Base-by-base conservation (phyloP, 2,797 vertebrate species). In the Triplophysa bombifrons region DNA sequence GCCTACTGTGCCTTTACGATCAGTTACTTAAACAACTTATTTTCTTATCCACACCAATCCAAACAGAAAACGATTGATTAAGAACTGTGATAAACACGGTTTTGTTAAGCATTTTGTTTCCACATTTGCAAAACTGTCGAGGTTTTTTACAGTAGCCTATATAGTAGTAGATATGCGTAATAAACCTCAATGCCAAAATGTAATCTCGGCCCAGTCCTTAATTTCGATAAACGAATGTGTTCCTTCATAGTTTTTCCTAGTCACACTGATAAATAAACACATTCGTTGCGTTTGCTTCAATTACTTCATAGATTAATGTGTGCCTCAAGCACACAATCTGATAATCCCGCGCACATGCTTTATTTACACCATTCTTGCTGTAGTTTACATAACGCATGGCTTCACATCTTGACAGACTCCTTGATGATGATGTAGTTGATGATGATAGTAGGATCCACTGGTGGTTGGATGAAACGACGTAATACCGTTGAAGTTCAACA, bases 351-450 rank as follows among this genome's bases (percentile, higher is more conserved):
- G 53, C 19, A 56, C 38, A 19, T 61, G 19, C 11, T 55, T 46
- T 4, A 13, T 14, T 16, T 19, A 25, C 25, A 1, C n/a, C 4
- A 48, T 56, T 50, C 22, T 65, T 44, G 60, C 55, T 80, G 61
- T 0, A 80, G 86, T 63, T 84, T 91, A 99, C 95, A 98, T 97
- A 44, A 99, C 95, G 9, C 96, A 97, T 16, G 97, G 96, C 88
- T 99, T 99, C 71, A 98, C 96, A 84, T 99, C 97, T 83, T 98
- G 96, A 76, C 95, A 98, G 82, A 96, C 93, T 64, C 94, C 96
- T 83, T 98, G 96, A 66, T 95, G 93, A 25, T 95, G 93, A n/a
- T 96, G 94, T 10, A 85, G 80, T 56, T 86, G 89, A 22, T 90
- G 88, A 2, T 88, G 91, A 25, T 98, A 98, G 70, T 97, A 98